Evolutionary conservation across 2,113 vertebrate species (phyloP).

Genomic region (Archilochus colubris): DNA sequence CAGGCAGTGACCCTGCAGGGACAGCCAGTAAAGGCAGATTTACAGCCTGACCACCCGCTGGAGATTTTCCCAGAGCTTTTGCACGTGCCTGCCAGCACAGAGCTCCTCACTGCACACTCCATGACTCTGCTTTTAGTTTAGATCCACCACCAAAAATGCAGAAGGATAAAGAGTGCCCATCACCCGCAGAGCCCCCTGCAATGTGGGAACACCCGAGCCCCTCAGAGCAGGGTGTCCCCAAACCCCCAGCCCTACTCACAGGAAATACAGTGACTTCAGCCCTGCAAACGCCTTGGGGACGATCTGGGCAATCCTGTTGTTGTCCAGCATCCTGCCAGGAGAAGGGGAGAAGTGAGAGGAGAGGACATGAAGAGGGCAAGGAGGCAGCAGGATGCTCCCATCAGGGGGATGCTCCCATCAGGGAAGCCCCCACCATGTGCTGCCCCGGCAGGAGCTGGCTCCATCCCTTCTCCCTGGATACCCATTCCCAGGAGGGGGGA

Average conservation of each 20-base stretch:
- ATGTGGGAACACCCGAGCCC: accelerated
- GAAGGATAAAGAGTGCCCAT: not conserved
- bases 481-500: not conserved
- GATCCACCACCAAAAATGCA: not conserved
- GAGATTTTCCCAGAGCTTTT: not conserved
- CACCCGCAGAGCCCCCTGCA: not conserved
- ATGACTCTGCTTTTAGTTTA: not conserved
- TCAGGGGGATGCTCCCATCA: too few species aligned
- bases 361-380: accelerated
- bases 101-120: not conserved
- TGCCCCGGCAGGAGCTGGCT: accelerated
- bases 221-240: not conserved
- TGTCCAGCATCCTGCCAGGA: slow-evolving; percentile 62
- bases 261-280: slow-evolving; percentile 68
- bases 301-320: slow-evolving; percentile 62
- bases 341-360: not conserved
- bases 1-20: not conserved
- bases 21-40: not conserved
- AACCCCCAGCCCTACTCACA: slow-evolving; percentile 41
- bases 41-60: not conserved
- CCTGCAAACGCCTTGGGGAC: slow-evolving; percentile 47
- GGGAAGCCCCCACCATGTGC: not conserved
- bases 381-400: not conserved
- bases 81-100: not conserved
- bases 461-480: not conserved